These are phyloP conservation scores for Eupeodes corollae DNA, from an alignment of 1,140 invertebrate species.

Conservation along the genomic window DNA sequence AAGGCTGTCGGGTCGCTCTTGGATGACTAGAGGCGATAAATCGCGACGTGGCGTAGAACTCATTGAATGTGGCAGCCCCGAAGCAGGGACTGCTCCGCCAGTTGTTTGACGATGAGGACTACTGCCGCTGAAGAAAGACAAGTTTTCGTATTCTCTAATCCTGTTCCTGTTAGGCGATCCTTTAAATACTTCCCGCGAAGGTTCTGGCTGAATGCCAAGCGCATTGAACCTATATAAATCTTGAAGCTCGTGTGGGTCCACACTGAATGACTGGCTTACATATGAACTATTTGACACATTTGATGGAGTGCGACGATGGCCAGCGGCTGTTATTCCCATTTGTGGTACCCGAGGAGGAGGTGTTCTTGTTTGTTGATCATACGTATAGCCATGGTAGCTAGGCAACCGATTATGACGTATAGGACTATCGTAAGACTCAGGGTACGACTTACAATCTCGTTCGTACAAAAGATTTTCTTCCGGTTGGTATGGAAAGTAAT, in stretches of 20 bases:
- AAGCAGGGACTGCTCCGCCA: constrained; percentile 6
- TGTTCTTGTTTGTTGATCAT: constrained; percentile 22
- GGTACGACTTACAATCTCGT: constrained; percentile 35
- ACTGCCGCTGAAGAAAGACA: too few relatives aligned
- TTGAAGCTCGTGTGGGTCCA: constrained; percentile 49
- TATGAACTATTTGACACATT: constrained; percentile 33
- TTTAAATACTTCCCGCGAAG: too few relatives aligned
- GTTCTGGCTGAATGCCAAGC: too few relatives aligned
- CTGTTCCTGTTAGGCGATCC: too few relatives aligned
- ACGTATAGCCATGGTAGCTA: constrained; percentile 30
- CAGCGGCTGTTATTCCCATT: constrained; percentile 31
- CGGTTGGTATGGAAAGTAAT: constrained; percentile 34
- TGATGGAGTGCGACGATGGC: constrained; percentile 29
- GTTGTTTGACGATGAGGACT: constrained; percentile 6
- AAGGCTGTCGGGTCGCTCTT: constrained; percentile 59
- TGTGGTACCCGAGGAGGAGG: constrained; percentile 31
- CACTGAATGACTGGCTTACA: constrained; percentile 49
- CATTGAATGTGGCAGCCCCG: constrained; percentile 40
- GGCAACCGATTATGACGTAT: constrained; percentile 23
- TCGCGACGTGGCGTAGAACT: constrained; percentile 14
- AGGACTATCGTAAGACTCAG: constrained; percentile 31
- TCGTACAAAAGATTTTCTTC: constrained; percentile 31
- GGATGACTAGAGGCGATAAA: constrained; percentile 30
- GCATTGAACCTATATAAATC: too few relatives aligned
- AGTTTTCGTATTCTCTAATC: too few relatives aligned